phyloP scores from a whole-genome alignment of 35 echinoderm and acorn worm genomes.

The Heliocidaris tuberculata region DNA sequence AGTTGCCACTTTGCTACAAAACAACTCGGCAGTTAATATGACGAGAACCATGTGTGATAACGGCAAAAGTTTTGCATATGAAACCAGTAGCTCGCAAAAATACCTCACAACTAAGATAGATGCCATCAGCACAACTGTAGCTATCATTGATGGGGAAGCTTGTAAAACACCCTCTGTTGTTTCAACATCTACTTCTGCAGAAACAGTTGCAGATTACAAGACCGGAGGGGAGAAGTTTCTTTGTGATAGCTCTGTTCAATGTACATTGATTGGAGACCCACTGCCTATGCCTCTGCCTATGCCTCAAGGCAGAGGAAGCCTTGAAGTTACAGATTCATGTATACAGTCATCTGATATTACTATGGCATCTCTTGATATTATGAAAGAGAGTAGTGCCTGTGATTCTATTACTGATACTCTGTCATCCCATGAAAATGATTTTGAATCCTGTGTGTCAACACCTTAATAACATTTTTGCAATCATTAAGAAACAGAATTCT shows the following conservation, averaged over 20 bases:
- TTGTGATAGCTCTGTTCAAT: neutral
- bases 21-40: neutral
- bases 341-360: neutral
- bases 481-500: neutral
- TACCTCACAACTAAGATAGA: neutral
- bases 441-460: constrained; percentile 13
- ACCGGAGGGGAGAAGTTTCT: no score
- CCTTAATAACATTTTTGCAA: neutral
- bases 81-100: neutral
- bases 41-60: neutral
- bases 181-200: neutral
- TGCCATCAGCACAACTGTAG: neutral
- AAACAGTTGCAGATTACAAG: neutral
- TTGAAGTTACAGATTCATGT: neutral
- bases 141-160: neutral
- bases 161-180: neutral
- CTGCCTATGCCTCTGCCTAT: neutral
- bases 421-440: neutral
- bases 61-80: no score
- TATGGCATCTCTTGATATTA: neutral
- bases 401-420: neutral
- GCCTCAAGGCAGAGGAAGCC: neutral
- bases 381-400: neutral
- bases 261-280: neutral
- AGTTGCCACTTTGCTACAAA: neutral